These are phyloP conservation scores for Matsumyia berberina DNA, from an alignment of 2,888 invertebrate genomes.

Conservation along the genomic window DNA sequence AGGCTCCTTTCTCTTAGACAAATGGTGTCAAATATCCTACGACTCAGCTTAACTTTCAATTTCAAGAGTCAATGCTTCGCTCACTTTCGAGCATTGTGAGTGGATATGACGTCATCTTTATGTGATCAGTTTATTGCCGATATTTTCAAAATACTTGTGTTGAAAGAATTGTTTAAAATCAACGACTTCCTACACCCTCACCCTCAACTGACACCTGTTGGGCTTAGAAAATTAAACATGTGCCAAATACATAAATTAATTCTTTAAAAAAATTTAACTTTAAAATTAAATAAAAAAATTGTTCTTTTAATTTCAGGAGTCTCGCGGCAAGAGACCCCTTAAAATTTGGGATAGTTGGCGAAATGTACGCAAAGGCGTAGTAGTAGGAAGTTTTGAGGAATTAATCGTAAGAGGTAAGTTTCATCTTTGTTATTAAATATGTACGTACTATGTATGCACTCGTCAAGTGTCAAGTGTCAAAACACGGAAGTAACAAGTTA, in stretches of 20 bases:
- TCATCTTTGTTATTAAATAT: not conserved
- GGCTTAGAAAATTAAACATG: no score
- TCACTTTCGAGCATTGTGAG: no score
- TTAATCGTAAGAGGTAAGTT: constrained; percentile 90
- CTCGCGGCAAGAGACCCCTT: constrained; percentile 98
- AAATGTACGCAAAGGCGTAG: constrained; percentile 96
- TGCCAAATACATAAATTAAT: not conserved
- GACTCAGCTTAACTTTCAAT: no score
- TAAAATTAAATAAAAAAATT: not conserved
- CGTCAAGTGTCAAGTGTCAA: not conserved
- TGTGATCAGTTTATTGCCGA: no score
- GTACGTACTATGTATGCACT: not conserved
- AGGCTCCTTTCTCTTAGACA: no score
- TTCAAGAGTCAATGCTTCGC: no score
- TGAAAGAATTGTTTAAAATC: no score
- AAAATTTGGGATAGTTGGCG: constrained; percentile 98
- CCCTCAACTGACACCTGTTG: no score
- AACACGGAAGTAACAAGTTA: constrained; percentile 1
- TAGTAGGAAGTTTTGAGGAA: constrained; percentile 96
- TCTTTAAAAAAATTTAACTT: not conserved
- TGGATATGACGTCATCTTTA: no score
- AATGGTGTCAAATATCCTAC: no score
- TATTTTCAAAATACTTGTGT: no score
- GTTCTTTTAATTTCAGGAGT: constrained; percentile 88
- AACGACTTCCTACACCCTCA: no score